A percentile compares a stretch with the other conserved stretches of the same genome.
phyloP scores from a whole-genome alignment of 2,113 vertebrate species.

The Tachycineta bicolor region DNA sequence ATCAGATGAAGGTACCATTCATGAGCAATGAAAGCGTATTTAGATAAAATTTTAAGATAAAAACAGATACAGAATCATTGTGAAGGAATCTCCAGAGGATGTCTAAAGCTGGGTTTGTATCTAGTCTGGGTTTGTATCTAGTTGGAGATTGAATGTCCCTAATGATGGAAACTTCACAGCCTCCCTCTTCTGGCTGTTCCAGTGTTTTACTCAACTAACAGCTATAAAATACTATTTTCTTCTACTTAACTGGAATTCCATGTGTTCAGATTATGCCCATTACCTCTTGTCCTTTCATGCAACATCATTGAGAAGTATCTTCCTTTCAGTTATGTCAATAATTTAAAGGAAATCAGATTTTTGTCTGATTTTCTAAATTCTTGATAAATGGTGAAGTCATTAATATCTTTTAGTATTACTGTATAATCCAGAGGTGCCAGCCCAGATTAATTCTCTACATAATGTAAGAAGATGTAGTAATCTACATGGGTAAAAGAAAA shows the following conservation, averaged over 20 bases:
- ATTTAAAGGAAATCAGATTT: neutral
- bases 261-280: neutral
- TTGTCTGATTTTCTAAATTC: neutral
- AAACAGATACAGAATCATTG: neutral
- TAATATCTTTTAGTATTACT: neutral
- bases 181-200: neutral
- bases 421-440: neutral
- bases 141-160: neutral
- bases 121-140: rapidly evolving
- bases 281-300: neutral
- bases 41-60: neutral
- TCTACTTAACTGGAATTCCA: neutral
- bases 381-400: neutral
- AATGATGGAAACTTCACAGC: neutral
- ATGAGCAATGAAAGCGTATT: neutral
- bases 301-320: neutral
- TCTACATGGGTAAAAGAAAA: neutral
- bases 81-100: neutral
- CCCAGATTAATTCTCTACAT: neutral
- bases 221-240: neutral
- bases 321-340: neutral
- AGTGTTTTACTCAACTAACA: neutral
- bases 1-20: neutral
- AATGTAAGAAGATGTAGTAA: neutral
- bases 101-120: neutral